Evolutionary conservation across 2,113 vertebrate genomes (phyloP).

Genomic region (Pteronura brasiliensis): DNA sequence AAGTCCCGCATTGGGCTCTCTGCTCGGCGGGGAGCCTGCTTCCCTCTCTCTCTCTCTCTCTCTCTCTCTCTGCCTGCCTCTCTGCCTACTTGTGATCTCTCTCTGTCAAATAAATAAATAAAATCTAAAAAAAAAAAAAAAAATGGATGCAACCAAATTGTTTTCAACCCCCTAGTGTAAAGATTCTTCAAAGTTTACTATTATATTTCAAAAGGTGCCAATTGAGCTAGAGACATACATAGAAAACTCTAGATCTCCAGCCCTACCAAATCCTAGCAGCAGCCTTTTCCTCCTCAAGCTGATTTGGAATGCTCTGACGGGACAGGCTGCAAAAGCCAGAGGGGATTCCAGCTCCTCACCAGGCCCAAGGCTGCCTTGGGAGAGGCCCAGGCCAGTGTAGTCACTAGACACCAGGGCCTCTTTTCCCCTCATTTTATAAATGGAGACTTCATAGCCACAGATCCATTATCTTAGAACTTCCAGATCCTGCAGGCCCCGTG

Average conservation of each 20-base stretch:
- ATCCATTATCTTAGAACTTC: conserved; percentile 11
- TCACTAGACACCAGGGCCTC: neutral
- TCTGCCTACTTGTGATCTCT: no score
- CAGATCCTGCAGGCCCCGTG: neutral
- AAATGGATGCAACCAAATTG: conserved; percentile 24
- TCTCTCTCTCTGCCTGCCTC: no score
- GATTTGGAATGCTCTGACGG: conserved; percentile 14
- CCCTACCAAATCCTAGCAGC: conserved; percentile 18
- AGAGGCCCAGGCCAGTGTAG: neutral
- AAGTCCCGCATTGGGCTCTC: no score
- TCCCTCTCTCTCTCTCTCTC: no score
- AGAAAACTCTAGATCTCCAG: neutral
- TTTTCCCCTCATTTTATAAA: neutral
- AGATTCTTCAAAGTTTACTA: conserved; percentile 47
- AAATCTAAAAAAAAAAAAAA: no score
- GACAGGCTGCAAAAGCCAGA: neutral
- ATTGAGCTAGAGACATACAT: neutral
- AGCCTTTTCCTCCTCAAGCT: neutral
- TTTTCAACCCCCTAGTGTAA: conserved; percentile 22
- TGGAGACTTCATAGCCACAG: neutral
- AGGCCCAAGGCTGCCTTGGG: neutral
- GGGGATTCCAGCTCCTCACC: conserved; percentile 37
- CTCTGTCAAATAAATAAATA: no score
- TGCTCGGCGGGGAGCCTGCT: no score
- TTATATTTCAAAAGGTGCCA: neutral